phyloP scores from a whole-genome alignment of 1,140 invertebrate species.

The Cyphomyrmex costatus region DNA sequence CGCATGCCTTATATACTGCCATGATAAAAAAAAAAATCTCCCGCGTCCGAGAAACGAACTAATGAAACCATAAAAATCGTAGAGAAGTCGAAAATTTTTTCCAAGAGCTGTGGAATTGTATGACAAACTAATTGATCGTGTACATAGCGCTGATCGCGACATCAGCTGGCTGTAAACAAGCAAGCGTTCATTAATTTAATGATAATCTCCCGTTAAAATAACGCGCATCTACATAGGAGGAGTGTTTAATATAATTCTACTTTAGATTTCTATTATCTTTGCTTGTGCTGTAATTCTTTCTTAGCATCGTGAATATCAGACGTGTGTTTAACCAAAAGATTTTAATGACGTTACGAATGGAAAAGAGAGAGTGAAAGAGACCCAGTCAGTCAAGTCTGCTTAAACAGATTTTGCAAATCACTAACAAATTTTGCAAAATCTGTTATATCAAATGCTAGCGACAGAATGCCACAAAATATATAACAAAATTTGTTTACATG shows the following conservation, averaged over 20 bases:
- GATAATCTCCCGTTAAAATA: conserved; percentile 11
- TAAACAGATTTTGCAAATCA: no score
- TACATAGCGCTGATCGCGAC: conserved; percentile 60
- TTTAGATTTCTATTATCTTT: conserved; percentile 18
- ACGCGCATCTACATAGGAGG: conserved; percentile 41
- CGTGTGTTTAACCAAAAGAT: conserved; percentile 15
- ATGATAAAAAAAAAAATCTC: conserved; percentile 56
- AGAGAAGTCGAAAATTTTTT: conserved; percentile 34
- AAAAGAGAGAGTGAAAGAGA: background rate
- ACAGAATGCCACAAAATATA: no score
- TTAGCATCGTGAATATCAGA: conserved; percentile 12
- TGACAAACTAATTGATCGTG: conserved; percentile 54
- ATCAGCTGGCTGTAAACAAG: conserved; percentile 57
- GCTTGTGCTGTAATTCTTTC: background rate
- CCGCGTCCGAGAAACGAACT: conserved; percentile 64
- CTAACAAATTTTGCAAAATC: no score
- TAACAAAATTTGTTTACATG: no score
- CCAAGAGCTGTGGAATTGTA: conserved; percentile 54
- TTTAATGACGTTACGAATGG: conserved; percentile 7
- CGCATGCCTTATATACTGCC: conserved; percentile 76
- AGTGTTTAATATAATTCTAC: conserved; percentile 61
- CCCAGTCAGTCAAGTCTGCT: no score
- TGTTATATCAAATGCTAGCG: no score
- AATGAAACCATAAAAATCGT: conserved; percentile 20
- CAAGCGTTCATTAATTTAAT: conserved; percentile 62